These are phyloP conservation scores for Cryptocheilus praepositus DNA, from an alignment of 2,888 invertebrate genomes.

Conservation along the genomic window DNA sequence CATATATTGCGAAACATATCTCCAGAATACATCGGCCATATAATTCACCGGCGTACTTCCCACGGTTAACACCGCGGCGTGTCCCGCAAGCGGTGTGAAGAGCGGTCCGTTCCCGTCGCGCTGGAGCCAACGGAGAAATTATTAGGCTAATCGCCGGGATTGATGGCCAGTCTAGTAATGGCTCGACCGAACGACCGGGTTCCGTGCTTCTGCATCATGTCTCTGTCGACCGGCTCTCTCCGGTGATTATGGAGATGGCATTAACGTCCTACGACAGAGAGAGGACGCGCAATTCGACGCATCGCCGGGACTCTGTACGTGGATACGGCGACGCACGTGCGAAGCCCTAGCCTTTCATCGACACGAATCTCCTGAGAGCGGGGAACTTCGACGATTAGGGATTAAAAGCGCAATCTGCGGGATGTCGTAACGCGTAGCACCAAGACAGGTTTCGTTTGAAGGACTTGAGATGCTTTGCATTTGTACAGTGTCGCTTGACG, in stretches of 20 bases:
- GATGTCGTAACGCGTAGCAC: background rate
- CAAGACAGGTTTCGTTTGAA: too few relatives aligned
- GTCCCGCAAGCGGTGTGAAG: slow-evolving; percentile 2
- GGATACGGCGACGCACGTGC: slow-evolving; percentile 6
- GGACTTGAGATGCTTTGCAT: background rate
- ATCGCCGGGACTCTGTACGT: slow-evolving; percentile 8
- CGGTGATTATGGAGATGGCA: slow-evolving; percentile 52
- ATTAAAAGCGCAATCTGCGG: background rate
- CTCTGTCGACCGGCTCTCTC: slow-evolving; percentile 45
- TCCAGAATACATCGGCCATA: slow-evolving; percentile 23
- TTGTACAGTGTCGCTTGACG: too few relatives aligned
- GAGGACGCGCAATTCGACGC: slow-evolving; percentile 24
- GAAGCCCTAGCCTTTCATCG: background rate
- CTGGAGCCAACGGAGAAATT: slow-evolving; percentile 43
- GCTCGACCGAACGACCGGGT: slow-evolving; percentile 39
- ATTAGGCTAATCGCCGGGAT: slow-evolving; percentile 57
- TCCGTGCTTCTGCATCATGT: slow-evolving; percentile 50
- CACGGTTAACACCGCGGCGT: slow-evolving; percentile 24
- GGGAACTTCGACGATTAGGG: background rate
- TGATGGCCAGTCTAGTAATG: slow-evolving; percentile 41
- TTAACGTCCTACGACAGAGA: slow-evolving; percentile 40
- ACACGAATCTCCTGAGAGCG: background rate
- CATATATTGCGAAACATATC: slow-evolving; percentile 3
- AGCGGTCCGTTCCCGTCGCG: slow-evolving; percentile 1
- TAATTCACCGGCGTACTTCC: slow-evolving; percentile 41